Percentiles rank a stretch among this genome's conserved stretches.
These are phyloP conservation scores for Dendrocincla fuliginosa DNA, from an alignment of 2,797 vertebrate species.

Conservation along the genomic window DNA sequence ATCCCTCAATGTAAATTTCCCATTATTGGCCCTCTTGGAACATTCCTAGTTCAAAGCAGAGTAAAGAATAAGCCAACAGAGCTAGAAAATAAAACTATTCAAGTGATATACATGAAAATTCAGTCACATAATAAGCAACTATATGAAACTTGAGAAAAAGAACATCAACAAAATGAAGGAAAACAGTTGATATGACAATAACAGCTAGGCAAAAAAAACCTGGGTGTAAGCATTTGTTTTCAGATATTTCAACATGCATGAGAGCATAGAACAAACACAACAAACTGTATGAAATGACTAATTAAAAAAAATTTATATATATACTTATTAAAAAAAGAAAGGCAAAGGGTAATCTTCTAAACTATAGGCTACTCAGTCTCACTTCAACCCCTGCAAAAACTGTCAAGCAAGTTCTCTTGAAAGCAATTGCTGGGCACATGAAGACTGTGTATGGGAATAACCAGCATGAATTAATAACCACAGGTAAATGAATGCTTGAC, in stretches of 20 bases:
- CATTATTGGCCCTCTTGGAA: slow-evolving; percentile 96
- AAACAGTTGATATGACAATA: background rate
- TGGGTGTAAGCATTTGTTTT: background rate
- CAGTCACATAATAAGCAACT: background rate
- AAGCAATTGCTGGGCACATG: background rate
- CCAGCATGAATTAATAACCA: background rate
- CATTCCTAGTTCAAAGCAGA: slow-evolving; percentile 84
- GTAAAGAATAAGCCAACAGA: background rate
- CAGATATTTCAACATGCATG: background rate
- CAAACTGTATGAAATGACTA: background rate
- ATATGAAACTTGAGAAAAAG: background rate
- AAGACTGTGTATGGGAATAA: background rate
- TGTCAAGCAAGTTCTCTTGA: background rate
- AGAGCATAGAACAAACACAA: background rate
- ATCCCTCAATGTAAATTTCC: slow-evolving; percentile 94
- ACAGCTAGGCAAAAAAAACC: background rate
- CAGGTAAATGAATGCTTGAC: background rate
- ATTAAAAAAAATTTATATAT: background rate
- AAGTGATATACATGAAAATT: background rate
- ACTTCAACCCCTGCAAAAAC: background rate
- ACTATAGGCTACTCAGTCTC: background rate
- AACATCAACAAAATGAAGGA: background rate
- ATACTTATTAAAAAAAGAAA: background rate
- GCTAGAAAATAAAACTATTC: background rate
- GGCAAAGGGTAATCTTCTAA: background rate